Evolutionary conservation across 1,140 invertebrate genomes (phyloP).

Genomic region (Penaeus chinensis): DNA sequence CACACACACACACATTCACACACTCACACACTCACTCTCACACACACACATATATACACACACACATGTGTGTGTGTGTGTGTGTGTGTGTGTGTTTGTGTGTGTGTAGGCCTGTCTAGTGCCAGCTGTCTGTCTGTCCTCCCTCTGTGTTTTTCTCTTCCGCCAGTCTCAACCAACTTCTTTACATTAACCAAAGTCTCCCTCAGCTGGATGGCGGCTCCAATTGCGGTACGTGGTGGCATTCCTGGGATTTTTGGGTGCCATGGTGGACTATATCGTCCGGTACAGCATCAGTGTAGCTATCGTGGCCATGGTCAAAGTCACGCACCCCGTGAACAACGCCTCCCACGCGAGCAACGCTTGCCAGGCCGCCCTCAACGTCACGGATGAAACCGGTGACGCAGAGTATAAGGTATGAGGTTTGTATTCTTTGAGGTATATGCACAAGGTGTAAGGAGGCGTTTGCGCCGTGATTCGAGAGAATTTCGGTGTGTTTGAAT

Average conservation of each 20-base stretch:
- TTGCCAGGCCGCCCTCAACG: constrained; percentile 25
- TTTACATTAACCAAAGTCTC: too few species aligned
- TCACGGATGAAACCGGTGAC: neutral
- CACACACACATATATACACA: too few species aligned
- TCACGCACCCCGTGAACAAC: neutral
- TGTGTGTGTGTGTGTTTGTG: too few species aligned
- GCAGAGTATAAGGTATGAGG: neutral
- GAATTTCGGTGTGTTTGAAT: too few species aligned
- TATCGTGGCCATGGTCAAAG: constrained; percentile 40
- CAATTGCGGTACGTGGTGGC: constrained; percentile 21
- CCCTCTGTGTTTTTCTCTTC: neutral
- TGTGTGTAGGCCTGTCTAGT: neutral
- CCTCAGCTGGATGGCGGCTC: neutral
- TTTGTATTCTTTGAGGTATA: too few species aligned
- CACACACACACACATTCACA: too few species aligned
- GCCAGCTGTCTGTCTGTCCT: constrained; percentile 4
- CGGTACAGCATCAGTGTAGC: constrained; percentile 40
- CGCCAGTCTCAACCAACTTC: too few species aligned
- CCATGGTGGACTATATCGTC: constrained; percentile 6
- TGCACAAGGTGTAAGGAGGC: too few species aligned
- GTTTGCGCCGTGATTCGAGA: too few species aligned
- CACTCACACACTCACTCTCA: too few species aligned
- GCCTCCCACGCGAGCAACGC: neutral
- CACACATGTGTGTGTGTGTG: too few species aligned
- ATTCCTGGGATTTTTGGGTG: constrained; percentile 16